A percentile compares a stretch with the other conserved stretches of the same genome.
These are phyloP conservation scores for Gadus macrocephalus DNA, from an alignment of 2,113 vertebrate species.

Conservation along the genomic window DNA sequence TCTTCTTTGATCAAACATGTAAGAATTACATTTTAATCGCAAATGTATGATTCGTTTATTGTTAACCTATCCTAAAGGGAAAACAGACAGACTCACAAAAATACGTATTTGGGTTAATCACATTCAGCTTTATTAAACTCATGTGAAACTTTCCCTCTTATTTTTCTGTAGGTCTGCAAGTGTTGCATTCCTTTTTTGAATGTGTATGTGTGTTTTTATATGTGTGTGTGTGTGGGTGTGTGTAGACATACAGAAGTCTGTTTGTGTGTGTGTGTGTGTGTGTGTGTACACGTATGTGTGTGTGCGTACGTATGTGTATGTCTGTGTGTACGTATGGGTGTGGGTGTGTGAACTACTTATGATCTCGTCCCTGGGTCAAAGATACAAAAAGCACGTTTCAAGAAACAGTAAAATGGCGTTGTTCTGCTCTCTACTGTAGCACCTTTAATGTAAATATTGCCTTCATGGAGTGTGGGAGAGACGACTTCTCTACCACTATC, in stretches of 20 bases:
- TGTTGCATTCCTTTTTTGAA: conserved; percentile 18
- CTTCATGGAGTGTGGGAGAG: conserved; percentile 3
- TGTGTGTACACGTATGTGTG: too few relatives aligned
- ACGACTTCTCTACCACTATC: conserved; percentile 9
- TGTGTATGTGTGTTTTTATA: background rate
- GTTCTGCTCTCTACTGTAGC: conserved; percentile 45
- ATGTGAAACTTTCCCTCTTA: conserved; percentile 44
- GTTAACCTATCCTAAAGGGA: too few relatives aligned
- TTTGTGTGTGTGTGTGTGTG: conserved; percentile 2
- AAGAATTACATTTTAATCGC: too few relatives aligned
- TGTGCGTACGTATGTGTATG: conserved; percentile 14
- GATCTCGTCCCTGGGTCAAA: conserved; percentile 9
- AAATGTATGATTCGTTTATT: too few relatives aligned
- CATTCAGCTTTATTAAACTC: conserved; percentile 63
- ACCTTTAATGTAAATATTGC: conserved; percentile 54
- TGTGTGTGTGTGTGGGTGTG: conserved; percentile 3
- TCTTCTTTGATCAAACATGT: too few relatives aligned
- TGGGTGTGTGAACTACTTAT: background rate
- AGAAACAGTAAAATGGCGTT: conserved; percentile 36
- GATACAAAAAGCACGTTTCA: conserved; percentile 29
- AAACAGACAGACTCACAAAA: conserved; percentile 20
- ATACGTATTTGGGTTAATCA: conserved; percentile 51
- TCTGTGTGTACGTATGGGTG: background rate
- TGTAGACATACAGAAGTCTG: conserved; percentile 15
- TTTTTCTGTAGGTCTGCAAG: conserved; percentile 12